A percentile compares a stretch with the other conserved stretches of the same genome.
phyloP scores from a whole-genome alignment of 2,113 vertebrate species.

The Delphinapterus leucas region DNA sequence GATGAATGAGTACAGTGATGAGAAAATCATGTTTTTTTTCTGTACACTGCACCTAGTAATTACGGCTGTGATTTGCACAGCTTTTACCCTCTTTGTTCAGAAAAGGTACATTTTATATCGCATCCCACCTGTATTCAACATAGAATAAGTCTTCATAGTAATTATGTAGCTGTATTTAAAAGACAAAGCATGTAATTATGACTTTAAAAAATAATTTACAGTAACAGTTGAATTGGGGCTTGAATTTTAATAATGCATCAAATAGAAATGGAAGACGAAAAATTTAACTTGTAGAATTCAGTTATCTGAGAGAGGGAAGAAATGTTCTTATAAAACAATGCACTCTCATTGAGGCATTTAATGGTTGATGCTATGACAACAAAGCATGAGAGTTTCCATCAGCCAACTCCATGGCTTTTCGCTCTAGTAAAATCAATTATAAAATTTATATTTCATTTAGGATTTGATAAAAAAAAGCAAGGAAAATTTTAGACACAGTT shows the following conservation, averaged over 20 bases:
- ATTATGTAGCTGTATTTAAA: constrained; percentile 67
- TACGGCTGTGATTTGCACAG: constrained; percentile 69
- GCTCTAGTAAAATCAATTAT: constrained; percentile 37
- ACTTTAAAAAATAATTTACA: constrained; percentile 69
- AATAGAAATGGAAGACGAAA: constrained; percentile 47
- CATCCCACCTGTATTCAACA: constrained; percentile 61
- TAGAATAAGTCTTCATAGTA: constrained; percentile 55
- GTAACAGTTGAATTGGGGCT: constrained; percentile 50
- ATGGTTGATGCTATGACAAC: constrained; percentile 56
- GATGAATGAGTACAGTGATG: constrained; percentile 69
- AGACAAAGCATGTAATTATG: constrained; percentile 72
- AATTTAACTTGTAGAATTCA: constrained; percentile 39
- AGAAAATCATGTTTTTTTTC: constrained; percentile 42
- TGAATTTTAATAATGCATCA: constrained; percentile 66
- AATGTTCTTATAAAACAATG: constrained; percentile 43
- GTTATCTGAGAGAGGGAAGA: constrained; percentile 12
- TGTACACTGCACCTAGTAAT: constrained; percentile 65
- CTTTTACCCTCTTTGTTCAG: constrained; percentile 68
- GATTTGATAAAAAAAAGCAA: background rate
- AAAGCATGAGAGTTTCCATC: constrained; percentile 35
- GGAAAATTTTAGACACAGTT: background rate
- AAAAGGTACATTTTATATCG: constrained; percentile 70
- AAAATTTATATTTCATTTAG: constrained; percentile 52
- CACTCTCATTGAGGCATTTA: constrained; percentile 46
- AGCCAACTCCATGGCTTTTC: constrained; percentile 51